phyloP scores from a whole-genome alignment of 2,888 invertebrate genomes.

The Trissoscelio sp. region DNA sequence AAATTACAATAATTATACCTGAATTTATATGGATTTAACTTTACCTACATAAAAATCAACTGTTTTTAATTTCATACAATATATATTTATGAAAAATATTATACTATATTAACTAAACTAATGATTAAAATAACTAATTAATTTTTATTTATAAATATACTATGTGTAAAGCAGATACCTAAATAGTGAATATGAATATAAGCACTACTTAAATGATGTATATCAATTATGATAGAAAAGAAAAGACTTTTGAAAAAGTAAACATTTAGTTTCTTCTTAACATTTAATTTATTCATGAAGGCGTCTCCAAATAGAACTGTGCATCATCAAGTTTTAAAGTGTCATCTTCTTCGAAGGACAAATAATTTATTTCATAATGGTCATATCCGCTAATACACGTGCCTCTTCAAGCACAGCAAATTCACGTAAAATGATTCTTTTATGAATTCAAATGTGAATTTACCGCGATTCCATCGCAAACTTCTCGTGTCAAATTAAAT shows the following conservation, averaged over 20 bases:
- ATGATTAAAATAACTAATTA: too few relatives aligned
- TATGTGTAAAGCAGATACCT: too few relatives aligned
- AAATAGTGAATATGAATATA: too few relatives aligned
- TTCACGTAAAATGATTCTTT: neutral
- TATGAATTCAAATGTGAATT: neutral
- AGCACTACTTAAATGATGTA: neutral
- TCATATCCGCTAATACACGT: neutral
- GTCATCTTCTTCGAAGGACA: neutral
- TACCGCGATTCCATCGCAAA: neutral
- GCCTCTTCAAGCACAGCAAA: neutral
- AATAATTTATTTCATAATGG: conserved; percentile 15
- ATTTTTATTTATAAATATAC: too few relatives aligned
- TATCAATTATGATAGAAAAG: neutral
- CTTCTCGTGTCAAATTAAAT: conserved; percentile 24
- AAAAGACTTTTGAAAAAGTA: neutral
- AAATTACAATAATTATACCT: too few relatives aligned
- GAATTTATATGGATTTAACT: too few relatives aligned
- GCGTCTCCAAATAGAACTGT: neutral
- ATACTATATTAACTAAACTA: too few relatives aligned
- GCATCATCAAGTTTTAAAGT: conserved; percentile 6
- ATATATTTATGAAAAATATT: too few relatives aligned
- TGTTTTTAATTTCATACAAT: too few relatives aligned
- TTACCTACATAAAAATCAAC: too few relatives aligned
- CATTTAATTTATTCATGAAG: neutral
- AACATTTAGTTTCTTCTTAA: conserved; percentile 1